These are phyloP conservation scores for Rhea americana DNA, from an alignment of 2,113 vertebrate genomes.

Conservation along the genomic window DNA sequence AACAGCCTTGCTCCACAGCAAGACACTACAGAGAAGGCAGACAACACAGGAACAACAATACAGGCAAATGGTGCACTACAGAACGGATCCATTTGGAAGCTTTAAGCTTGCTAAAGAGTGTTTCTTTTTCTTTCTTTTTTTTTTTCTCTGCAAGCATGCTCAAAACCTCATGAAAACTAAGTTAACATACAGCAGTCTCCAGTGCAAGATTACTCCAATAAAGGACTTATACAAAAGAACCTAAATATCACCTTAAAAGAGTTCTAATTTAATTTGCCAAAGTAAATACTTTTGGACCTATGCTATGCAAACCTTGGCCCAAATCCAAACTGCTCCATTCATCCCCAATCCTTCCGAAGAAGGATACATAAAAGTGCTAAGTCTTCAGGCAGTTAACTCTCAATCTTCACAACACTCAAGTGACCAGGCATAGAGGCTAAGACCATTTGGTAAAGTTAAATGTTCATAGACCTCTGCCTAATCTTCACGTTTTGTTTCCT, in stretches of 20 bases:
- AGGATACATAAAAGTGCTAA: rapidly evolving
- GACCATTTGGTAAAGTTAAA: not conserved
- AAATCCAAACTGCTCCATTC: not conserved
- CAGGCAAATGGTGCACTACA: not conserved
- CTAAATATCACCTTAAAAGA: not conserved
- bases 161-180: not conserved
- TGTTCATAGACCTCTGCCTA: not conserved
- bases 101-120: not conserved
- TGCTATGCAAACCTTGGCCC: not conserved
- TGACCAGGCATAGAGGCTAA: not conserved
- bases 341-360: not conserved
- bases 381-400: not conserved
- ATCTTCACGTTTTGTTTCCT: not conserved
- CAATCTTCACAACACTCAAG: not conserved
- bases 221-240: not conserved
- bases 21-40: not conserved
- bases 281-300: not conserved
- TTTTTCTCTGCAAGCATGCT: not conserved
- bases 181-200: not conserved
- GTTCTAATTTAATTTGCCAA: not conserved
- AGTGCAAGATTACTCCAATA: not conserved
- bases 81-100: not conserved
- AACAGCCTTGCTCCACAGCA: not conserved
- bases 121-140: not conserved
- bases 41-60: not conserved